Conservation (phyloP, 1,140 invertebrate species). For the Ectropis grisescens region DNA sequence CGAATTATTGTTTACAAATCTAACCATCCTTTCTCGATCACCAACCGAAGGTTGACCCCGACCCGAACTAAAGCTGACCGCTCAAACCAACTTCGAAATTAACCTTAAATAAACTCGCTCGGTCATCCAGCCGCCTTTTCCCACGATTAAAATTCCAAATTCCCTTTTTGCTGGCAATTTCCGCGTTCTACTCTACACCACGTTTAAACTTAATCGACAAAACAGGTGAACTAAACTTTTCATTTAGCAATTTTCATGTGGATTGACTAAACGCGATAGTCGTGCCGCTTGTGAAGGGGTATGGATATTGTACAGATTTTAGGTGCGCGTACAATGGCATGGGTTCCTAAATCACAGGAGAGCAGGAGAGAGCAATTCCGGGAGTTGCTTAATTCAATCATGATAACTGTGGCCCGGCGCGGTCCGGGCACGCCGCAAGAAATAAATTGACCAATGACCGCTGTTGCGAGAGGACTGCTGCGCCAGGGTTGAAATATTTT, state of each 20-base stretch:
- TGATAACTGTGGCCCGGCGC: conserved; percentile 61
- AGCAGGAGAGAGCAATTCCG: conserved; percentile 14
- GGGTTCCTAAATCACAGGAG: conserved; percentile 23
- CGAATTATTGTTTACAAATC: too few relatives aligned
- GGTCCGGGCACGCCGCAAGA: conserved; percentile 34
- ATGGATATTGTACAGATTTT: too few relatives aligned
- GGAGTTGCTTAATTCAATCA: conserved; percentile 60
- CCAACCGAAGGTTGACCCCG: conserved; percentile 10
- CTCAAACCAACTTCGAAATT: conserved; percentile 34
- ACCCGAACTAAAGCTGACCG: conserved; percentile 32
- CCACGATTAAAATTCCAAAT: conserved; percentile 58
- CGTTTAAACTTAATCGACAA: conserved; percentile 2
- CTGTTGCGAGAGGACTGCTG: conserved; percentile 12
- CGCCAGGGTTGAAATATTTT: conserved; percentile 12
- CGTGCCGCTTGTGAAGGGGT: too few relatives aligned
- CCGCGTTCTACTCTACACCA: conserved; percentile 2
- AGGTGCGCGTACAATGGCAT: conserved; percentile 21
- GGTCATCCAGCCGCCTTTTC: conserved; percentile 27
- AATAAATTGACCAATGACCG: conserved; percentile 62
- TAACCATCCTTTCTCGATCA: too few relatives aligned
- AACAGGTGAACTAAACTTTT: too few relatives aligned
- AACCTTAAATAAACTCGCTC: conserved; percentile 52
- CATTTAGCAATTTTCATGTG: too few relatives aligned
- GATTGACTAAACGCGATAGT: too few relatives aligned
- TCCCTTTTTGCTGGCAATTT: conserved; percentile 33